Percentiles rank a stretch among this genome's conserved stretches.
These are phyloP conservation scores for Lasioglossum malachurum DNA, from an alignment of 2,888 invertebrate genomes.

Conservation along the genomic window DNA sequence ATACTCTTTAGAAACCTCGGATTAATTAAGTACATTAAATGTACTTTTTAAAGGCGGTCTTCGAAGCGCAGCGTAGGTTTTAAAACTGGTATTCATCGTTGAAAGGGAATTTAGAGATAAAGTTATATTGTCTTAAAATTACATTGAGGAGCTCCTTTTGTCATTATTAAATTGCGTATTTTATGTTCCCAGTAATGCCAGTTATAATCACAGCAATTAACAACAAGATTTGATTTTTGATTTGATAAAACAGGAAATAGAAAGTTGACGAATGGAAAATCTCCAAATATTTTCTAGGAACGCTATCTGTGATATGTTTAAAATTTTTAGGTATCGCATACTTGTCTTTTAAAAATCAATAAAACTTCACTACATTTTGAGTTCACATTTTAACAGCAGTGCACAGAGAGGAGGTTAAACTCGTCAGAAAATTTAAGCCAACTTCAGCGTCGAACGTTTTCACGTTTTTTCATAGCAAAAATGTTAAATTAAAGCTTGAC, in stretches of 20 bases:
- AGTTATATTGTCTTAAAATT: background rate
- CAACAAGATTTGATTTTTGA: background rate
- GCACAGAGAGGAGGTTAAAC: background rate
- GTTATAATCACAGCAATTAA: background rate
- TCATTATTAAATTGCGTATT: too few species aligned
- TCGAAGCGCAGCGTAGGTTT: background rate
- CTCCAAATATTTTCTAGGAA: too few species aligned
- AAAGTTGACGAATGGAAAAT: too few species aligned
- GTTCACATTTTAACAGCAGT: too few species aligned
- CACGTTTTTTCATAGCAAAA: background rate
- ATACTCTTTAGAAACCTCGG: background rate
- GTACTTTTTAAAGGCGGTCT: background rate
- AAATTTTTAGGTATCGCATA: too few species aligned
- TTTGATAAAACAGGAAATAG: too few species aligned
- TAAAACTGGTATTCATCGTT: background rate
- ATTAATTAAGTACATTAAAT: background rate
- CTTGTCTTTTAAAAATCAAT: too few species aligned
- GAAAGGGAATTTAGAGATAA: background rate
- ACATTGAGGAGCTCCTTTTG: too few species aligned
- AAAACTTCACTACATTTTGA: too few species aligned
- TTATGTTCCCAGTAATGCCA: background rate
- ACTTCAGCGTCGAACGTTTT: background rate
- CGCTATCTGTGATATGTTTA: too few species aligned
- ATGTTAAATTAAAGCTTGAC: background rate
- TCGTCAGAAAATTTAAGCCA: background rate